A percentile compares a stretch with the other conserved stretches of the same genome.
These are phyloP conservation scores for Eristalis tenax DNA, from an alignment of 2,888 invertebrate genomes.

Conservation along the genomic window DNA sequence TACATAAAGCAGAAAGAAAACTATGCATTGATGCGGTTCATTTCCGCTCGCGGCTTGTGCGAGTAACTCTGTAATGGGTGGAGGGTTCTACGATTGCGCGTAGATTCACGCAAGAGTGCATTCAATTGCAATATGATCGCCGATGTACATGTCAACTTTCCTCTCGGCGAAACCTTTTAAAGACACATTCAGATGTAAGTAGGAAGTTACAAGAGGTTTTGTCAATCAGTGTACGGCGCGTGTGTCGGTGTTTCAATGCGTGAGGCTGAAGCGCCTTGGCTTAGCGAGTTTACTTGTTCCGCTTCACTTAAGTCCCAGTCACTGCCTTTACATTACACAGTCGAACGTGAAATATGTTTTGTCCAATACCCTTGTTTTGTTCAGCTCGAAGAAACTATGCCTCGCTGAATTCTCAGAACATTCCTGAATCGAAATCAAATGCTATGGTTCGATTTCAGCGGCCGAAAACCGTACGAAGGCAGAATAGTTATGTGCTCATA, in stretches of 20 bases:
- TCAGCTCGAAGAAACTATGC: too few species aligned
- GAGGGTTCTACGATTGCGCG: constrained; percentile 23
- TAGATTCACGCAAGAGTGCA: constrained; percentile 26
- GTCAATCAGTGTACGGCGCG: not conserved
- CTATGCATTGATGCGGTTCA: constrained; percentile 30
- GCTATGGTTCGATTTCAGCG: too few species aligned
- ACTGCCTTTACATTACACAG: not conserved
- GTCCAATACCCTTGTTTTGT: too few species aligned
- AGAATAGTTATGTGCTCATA: too few species aligned
- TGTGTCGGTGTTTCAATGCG: not conserved
- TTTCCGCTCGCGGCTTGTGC: constrained; percentile 21
- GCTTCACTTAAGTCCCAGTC: not conserved
- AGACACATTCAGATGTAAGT: not conserved
- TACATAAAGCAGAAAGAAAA: constrained; percentile 17
- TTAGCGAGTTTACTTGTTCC: not conserved
- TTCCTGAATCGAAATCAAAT: too few species aligned
- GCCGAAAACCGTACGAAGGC: too few species aligned
- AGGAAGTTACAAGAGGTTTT: not conserved
- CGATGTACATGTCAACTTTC: not conserved
- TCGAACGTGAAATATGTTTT: too few species aligned
- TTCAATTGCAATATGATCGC: constrained; percentile 2
- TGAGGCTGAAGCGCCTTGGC: not conserved
- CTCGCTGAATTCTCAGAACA: too few species aligned
- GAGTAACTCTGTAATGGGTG: not conserved
- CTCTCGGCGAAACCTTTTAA: not conserved